Evolutionary conservation across 2,113 vertebrate genomes (phyloP).

Genomic region (Leptosomus discolor): DNA sequence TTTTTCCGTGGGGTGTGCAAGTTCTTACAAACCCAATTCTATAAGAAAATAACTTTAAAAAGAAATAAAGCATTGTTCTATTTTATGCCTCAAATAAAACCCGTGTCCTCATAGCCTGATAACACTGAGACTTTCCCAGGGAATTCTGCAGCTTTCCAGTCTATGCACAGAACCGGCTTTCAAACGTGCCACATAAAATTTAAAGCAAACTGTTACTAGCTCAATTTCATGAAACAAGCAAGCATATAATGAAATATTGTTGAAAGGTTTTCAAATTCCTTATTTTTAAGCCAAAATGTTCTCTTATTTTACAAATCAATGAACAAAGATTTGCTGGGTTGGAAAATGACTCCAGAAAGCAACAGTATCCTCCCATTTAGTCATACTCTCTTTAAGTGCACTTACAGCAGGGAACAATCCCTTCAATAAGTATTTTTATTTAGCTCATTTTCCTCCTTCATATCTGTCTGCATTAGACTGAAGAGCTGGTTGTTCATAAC

Average conservation of each 20-base stretch:
- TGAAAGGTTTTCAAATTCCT: background rate
- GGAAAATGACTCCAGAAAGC: background rate
- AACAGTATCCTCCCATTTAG: background rate
- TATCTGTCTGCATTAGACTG: background rate
- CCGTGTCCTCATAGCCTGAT: fast-evolving
- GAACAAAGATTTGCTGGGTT: background rate
- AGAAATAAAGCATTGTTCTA: fast-evolving
- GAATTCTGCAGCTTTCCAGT: background rate
- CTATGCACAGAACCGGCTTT: background rate
- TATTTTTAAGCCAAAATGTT: background rate
- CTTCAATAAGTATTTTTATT: conserved; percentile 37
- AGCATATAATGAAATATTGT: background rate
- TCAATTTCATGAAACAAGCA: background rate
- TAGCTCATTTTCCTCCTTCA: conserved; percentile 2
- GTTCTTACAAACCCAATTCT: background rate
- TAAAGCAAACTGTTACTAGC: background rate
- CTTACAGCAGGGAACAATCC: conserved; percentile 14
- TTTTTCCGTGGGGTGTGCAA: background rate
- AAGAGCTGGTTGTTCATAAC: conserved; percentile 4
- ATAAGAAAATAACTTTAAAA: background rate
- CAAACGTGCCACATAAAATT: background rate
- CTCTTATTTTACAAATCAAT: background rate
- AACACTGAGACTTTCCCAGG: background rate
- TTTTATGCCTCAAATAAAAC: background rate
- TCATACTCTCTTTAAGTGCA: background rate